Percentiles rank a stretch among this genome's conserved stretches.
Conservation (phyloP, 2,113 vertebrate genomes). For the Macquaria ambigua region DNA sequence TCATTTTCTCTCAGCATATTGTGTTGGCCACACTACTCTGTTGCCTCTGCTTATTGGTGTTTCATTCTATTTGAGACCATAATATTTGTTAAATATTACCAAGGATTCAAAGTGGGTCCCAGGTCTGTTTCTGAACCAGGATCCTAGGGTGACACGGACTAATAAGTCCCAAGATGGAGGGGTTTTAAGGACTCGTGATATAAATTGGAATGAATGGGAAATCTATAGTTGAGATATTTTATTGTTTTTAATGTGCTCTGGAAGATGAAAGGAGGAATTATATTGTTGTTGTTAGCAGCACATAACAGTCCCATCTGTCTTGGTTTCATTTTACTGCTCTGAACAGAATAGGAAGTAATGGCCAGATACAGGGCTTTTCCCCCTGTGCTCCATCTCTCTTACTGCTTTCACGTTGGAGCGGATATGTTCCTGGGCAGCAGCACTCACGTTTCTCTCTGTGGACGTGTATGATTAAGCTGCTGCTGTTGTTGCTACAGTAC, state of each 20-base stretch:
- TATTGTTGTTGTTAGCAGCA: conserved; percentile 13
- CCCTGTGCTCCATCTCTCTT: conserved; percentile 38
- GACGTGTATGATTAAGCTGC: conserved; percentile 58
- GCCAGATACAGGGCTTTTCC: conserved; percentile 51
- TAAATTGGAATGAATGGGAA: conserved; percentile 3
- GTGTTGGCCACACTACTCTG: neutral
- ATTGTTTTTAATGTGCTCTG: conserved; percentile 9
- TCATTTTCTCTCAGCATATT: neutral
- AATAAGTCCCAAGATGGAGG: neutral
- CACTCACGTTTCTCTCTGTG: conserved; percentile 47
- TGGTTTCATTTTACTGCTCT: conserved; percentile 51
- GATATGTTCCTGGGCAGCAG: conserved; percentile 41
- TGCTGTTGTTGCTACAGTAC: conserved; percentile 30
- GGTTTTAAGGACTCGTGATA: neutral
- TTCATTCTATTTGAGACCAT: neutral
- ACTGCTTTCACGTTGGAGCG: conserved; percentile 50
- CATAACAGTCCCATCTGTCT: conserved; percentile 30
- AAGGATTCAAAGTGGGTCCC: neutral
- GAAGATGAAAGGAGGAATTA: conserved; percentile 26
- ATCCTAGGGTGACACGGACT: neutral
- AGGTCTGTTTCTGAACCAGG: neutral
- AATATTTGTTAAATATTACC: neutral
- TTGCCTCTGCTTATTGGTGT: neutral
- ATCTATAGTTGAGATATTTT: neutral
- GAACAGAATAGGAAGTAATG: conserved; percentile 57